Conservation (phyloP, 1,140 invertebrate species). For the Marisa cornuarietis region DNA sequence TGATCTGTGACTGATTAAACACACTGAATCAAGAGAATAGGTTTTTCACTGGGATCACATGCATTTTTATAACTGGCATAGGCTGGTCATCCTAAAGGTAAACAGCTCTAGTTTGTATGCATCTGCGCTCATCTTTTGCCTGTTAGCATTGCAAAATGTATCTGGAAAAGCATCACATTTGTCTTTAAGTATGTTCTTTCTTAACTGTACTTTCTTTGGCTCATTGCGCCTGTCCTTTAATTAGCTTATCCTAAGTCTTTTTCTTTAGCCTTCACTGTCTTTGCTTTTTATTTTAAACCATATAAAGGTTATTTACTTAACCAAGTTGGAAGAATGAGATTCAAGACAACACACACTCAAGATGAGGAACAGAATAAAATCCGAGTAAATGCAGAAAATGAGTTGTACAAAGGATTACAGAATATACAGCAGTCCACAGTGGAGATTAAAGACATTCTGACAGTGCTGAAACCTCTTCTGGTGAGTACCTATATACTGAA, state of each 20-base stretch:
- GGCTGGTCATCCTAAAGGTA: too few species aligned
- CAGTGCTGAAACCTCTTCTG: conserved; percentile 44
- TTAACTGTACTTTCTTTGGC: too few species aligned
- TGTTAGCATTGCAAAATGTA: not conserved
- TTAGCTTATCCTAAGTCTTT: too few species aligned
- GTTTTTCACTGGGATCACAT: too few species aligned
- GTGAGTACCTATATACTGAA: conserved; percentile 27
- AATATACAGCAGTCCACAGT: conserved; percentile 44
- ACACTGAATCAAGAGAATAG: too few species aligned
- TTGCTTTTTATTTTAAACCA: not conserved
- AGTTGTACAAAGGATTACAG: conserved; percentile 44
- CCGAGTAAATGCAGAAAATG: conserved; percentile 40
- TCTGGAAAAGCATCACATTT: not conserved
- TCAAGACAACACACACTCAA: conserved; percentile 16
- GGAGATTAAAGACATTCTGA: conserved; percentile 49
- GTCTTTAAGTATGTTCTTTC: not conserved
- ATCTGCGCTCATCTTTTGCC: not conserved
- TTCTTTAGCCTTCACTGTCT: not conserved
- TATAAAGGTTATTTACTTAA: conserved; percentile 36
- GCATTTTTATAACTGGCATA: too few species aligned
- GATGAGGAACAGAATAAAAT: conserved; percentile 14
- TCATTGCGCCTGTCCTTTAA: too few species aligned
- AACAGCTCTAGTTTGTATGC: not conserved
- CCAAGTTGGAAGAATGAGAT: conserved; percentile 27
- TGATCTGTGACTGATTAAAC: too few species aligned